Base-by-base conservation (phyloP, 2,888 invertebrate species). In the Xestobium rufovillosum region DNA sequence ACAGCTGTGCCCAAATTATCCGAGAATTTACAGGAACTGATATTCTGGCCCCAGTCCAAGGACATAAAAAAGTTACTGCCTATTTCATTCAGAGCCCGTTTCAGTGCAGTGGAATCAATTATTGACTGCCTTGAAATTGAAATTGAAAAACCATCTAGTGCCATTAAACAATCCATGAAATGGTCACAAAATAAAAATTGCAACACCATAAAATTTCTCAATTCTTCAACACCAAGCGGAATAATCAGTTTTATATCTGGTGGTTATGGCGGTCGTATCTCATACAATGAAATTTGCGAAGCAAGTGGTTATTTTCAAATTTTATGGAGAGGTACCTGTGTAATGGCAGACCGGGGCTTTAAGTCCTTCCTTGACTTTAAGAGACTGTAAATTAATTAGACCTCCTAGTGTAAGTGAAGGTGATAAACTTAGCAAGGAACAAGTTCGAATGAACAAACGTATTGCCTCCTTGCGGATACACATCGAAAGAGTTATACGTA, bases 91-190 rank as follows among this genome's bases (percentile, higher is more conserved):
- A 25, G 48, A 32, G 35, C 25, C 10, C 35, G 42, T 19, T 54
- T 45, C 38, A 10, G 25, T 26, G 45, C 55, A n/a, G 50, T 55
- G 1, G 48, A 25, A 27, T 54, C 53, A 16, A 61, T 63, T 3
- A 58, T 60, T 25, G n/a, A 63, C 28, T 63, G 60, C 27, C 39
- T 62, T 6, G 59, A 63, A 39, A 60, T 60, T 16, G 53, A 61
- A 36, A 43, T 63, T 16, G 52, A 63, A 46, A 63, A 59, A 41
- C 60, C 61, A 10, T 42, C 47, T 6, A 52, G 56, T 31, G 44
- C 58, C 2, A 3, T 60, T 2, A 27, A 57, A 30, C 59, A 60
- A 45, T 30, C 57, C 14, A 14, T 59, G 0, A 46, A 59, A 3
- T 63, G 61, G 61, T 62, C 62, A 13, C 54, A 57, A 3, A 57